Base-by-base conservation (phyloP, 2,113 vertebrate species). In the Sinocyclocheilus anophthalmus region DNA sequence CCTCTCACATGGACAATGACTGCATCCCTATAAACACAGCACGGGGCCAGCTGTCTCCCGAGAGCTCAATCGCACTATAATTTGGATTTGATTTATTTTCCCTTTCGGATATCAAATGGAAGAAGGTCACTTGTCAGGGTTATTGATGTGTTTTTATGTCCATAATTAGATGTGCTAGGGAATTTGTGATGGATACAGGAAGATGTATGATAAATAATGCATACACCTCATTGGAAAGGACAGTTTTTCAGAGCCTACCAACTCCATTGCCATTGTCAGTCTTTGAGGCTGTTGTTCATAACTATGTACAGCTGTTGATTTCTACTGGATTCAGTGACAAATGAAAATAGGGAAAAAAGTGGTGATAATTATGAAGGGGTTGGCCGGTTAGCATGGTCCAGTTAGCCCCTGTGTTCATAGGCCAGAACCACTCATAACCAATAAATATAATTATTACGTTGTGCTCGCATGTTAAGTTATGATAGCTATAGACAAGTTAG, bases 31-130 rank as follows among this genome's bases (percentile, higher is more conserved):
- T 86, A 81, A 65, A 83, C 50, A 55, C 81, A 55, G 84, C 76
- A 76, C 20, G 65, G 76, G 55, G 70, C 57, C 80, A 84, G 59
- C 84, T 78, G 73, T 86, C 87, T 86, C 82, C 42, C 20, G 76
- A 77, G 86, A 88, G 86, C 26, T 3, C 42, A 55, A 14, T 65
- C 81, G 50, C 65, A 67, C 53, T 88, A 63, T 90, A 84, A 84
- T 86, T 87, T 87, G 70, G 83, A 80, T 85, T 61, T 86, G 85
- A 24, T 45, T 22, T 72, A 79, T 87, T 80, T 57, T 73, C 33
- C n/a, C 48, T 81, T 79, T 76, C 79, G 70, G 87, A 87, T 84
- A 87, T 85, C 80, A 90, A 86, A 79, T 78, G 67, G 72, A 83
- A 80, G 69, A 39, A 82, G 39, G 50, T 16, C 50, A 24, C 26